Base-by-base conservation (phyloP, 2,113 vertebrate species). In the Lethenteron reissneri region DNA sequence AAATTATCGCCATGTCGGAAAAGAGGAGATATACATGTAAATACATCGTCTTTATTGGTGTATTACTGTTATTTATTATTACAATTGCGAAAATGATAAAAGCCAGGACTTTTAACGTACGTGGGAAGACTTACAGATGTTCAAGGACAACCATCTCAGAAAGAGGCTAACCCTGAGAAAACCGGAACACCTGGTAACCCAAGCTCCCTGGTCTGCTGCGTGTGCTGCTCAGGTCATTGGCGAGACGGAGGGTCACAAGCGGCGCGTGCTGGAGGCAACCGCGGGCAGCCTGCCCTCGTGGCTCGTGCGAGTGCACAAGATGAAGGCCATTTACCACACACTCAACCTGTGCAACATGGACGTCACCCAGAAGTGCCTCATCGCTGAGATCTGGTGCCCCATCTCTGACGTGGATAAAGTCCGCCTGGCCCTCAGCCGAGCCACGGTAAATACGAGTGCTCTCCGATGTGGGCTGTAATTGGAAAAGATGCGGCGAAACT, bases 261-360 rank as follows among this genome's bases (percentile, higher is more conserved):
- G 79, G 62, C 92, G 96, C 72, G 90, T 97, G 70, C 78, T 95
- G 71, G 85, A 85, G 8, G 95, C 89, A 70, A 92, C 94, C 0
- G 90, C 91, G 0, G 92, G 96, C 73, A 90, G 89, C 0, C 80
- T 96, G 72, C 90, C 85, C 71, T 84, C 81, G 0, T 94, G 88
- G 78, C 85, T 87, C 57, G 76, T 97, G 71, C 92, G 94, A 72
- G 88, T 99, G 76, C 90, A 88, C 81, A 96, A 97, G 79, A 95
- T 96, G 90, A 99, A 99, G 76, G 90, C 94, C 76, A 89, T 99
- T 74, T 97, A 99, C 76, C 92, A 95, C 11, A 87, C 89, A 71
- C 85, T 99, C 58, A 99, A 99, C 80, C 81, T 88, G 77, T 99
- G 94, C 78, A 96, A 91, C 78, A 89, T 99, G 3, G 94, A 99